Conservation (phyloP, 2,113 vertebrate genomes). For the Plecturocebus donacophilus region DNA sequence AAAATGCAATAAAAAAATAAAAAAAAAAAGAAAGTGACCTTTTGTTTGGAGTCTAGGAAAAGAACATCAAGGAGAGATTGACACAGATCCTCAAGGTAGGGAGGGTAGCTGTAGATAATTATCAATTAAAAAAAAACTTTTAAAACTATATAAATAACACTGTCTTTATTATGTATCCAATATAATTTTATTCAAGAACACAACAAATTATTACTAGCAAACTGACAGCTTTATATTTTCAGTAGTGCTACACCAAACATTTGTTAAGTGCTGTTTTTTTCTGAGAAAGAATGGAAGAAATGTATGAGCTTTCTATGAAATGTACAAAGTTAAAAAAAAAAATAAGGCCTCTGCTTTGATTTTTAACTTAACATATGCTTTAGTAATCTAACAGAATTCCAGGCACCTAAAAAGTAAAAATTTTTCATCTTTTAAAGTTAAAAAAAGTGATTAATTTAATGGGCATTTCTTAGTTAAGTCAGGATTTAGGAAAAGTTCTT, state of each 20-base stretch:
- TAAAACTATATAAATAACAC: not conserved
- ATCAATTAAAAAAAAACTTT: not conserved
- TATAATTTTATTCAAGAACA: not conserved
- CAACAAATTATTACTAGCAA: slow-evolving; percentile 14
- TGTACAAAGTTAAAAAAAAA: not conserved
- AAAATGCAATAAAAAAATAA: no score
- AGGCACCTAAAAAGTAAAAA: not conserved
- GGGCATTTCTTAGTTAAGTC: not conserved
- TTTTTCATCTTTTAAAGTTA: not conserved
- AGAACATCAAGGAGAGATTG: not conserved
- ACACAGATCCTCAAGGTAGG: not conserved
- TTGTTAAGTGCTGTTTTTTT: not conserved
- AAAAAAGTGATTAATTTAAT: not conserved
- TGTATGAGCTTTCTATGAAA: not conserved
- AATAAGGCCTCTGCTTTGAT: not conserved
- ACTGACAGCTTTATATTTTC: not conserved
- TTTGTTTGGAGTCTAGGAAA: not conserved
- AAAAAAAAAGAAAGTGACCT: not conserved
- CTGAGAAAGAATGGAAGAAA: slow-evolving; percentile 9
- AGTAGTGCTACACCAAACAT: not conserved
- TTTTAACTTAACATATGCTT: slow-evolving; percentile 1
- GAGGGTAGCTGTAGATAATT: not conserved
- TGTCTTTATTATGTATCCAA: not conserved
- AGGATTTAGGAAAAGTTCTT: not conserved
- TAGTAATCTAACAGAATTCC: not conserved